Base-by-base conservation (phyloP, 2,113 vertebrate genomes). In the Mellivora capensis region DNA sequence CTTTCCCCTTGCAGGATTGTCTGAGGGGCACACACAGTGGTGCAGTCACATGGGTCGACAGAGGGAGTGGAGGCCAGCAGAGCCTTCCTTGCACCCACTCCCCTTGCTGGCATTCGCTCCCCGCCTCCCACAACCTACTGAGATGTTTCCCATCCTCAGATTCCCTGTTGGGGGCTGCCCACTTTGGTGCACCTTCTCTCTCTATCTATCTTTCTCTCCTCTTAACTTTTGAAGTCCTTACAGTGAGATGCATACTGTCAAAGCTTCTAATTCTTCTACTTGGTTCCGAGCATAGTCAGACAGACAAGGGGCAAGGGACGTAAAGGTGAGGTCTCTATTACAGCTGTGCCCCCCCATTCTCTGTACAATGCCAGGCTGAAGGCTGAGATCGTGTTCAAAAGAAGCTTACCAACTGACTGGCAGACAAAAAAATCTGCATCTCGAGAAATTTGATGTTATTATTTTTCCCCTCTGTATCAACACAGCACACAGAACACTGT, bases 191-290 rank as follows among this genome's bases (percentile, higher is more conserved):
- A 7, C 57, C 8, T 25, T 21, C 59, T 12, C 62, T 88, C 42
- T 42, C n/a, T n/a, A 34, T 44, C n/a, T 21, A 4, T 49, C 54
- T 52, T 42, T 14, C 74, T 71, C 62, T 29, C 29, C 72, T 52
- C 49, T 83, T 85, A 69, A 39, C n/a, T 77, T 90, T 86, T 47
- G 39, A 94, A 52, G 64, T n/a, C 59, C 42, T 59, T n/a, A 37
- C 2, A 21, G 59, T 31, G 59, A 79, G 83, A 31, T 7, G 21
- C 39, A 72, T 31, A 47, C 0, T 3, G 4, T 82, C 25, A 87
- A 82, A 59, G 25, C 37, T 87, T 54, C 93, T 27, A 72, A 44
- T 9, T 25, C 69, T 62, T 87, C n/a, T 25, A 10, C 15, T 87
- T 71, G 39, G 20, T 83, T 90, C 72, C 17, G 37, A 7, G 12